A percentile compares a stretch with the other conserved stretches of the same genome.
phyloP scores from a whole-genome alignment of 2,113 vertebrate species.

The Alethe diademata region DNA sequence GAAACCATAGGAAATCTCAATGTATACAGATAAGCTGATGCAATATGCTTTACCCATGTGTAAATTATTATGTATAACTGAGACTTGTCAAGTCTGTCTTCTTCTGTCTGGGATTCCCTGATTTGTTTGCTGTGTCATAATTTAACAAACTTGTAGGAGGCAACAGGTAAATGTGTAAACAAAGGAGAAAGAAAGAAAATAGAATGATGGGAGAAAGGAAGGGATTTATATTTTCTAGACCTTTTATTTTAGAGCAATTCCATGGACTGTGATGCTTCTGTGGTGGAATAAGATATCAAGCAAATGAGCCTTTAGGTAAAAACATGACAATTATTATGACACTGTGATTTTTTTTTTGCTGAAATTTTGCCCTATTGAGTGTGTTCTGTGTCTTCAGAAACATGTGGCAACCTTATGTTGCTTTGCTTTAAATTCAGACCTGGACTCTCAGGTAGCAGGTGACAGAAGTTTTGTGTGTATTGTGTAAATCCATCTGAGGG shows the following conservation, averaged over 20 bases:
- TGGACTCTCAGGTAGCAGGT: neutral
- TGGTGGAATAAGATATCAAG: neutral
- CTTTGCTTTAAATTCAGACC: neutral
- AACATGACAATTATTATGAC: neutral
- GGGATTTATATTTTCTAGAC: neutral
- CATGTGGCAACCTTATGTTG: neutral
- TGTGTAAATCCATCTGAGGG: accelerated
- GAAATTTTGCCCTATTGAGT: neutral
- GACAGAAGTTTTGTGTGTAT: neutral
- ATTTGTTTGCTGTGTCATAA: neutral
- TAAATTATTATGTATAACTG: neutral
- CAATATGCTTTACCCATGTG: neutral
- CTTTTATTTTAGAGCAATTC: neutral
- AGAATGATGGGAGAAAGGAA: accelerated
- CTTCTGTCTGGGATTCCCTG: neutral
- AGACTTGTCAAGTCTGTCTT: neutral
- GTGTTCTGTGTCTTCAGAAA: neutral
- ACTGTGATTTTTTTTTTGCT: neutral
- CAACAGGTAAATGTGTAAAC: neutral
- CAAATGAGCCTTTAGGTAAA: neutral
- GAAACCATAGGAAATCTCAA: neutral
- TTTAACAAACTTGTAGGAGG: neutral
- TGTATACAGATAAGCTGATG: neutral
- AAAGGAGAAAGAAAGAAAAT: neutral
- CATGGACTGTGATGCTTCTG: neutral